phyloP scores from a whole-genome alignment of 2,113 vertebrate species.

The Formicarius rufipectus region DNA sequence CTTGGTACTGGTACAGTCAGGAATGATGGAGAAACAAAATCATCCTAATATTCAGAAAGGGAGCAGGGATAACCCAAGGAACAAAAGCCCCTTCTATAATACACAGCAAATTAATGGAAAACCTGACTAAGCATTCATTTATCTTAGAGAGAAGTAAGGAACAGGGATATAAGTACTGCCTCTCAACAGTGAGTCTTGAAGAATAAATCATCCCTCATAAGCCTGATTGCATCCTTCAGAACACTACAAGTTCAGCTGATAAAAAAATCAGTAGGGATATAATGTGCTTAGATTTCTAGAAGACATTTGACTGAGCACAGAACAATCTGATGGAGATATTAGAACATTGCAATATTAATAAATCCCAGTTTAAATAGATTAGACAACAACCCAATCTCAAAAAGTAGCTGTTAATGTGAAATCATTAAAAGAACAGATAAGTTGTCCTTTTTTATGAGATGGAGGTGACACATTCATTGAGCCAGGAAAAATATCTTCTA shows the following conservation, averaged over 20 bases:
- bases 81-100: not conserved
- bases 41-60: not conserved
- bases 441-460: not conserved
- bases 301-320: not conserved
- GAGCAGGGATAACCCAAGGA: not conserved
- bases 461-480: not conserved
- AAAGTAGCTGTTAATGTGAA: not conserved
- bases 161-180: not conserved
- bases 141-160: not conserved
- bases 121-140: slow-evolving; percentile 22
- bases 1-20: not conserved
- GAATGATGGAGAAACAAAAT: not conserved
- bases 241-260: slow-evolving; percentile 5
- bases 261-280: not conserved
- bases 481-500: not conserved
- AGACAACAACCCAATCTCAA: not conserved
- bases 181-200: not conserved
- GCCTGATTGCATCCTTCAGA: slow-evolving; percentile 21
- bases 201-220: slow-evolving; percentile 27
- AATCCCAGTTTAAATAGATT: slow-evolving; percentile 20
- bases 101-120: not conserved
- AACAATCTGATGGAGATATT: not conserved
- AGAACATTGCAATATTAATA: not conserved
- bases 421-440: slow-evolving; percentile 11
- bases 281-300: not conserved